These are phyloP conservation scores for Drosophila auraria DNA, from an alignment of 1,140 invertebrate species.

Conservation along the genomic window DNA sequence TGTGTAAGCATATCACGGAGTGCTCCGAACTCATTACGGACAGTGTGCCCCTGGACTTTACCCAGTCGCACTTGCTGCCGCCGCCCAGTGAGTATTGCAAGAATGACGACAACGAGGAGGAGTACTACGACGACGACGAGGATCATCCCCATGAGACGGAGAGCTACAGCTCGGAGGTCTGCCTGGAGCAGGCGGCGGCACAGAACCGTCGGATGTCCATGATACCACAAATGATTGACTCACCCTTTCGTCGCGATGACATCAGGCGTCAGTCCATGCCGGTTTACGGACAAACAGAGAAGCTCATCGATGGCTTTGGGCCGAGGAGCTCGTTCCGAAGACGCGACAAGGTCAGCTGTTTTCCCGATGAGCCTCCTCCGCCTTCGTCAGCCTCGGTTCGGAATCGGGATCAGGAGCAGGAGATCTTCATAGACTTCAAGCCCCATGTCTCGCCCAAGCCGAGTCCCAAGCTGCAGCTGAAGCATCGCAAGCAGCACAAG, in stretches of 20 bases:
- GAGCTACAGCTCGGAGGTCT: constrained; percentile 67
- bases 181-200: constrained; percentile 47
- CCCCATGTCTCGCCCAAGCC: constrained; percentile 89
- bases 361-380: constrained; percentile 51
- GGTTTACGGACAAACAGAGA: constrained; percentile 77
- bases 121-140: constrained; percentile 56
- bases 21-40: constrained; percentile 74
- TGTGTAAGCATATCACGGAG: constrained; percentile 80
- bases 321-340: constrained; percentile 71
- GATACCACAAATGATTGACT: constrained; percentile 66
- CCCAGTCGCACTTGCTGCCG: constrained; percentile 68
- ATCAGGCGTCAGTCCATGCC: constrained; percentile 78
- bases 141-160: constrained; percentile 59
- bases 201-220: constrained; percentile 74
- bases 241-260: constrained; percentile 73
- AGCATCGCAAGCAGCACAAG: constrained; percentile 80
- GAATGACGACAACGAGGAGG: constrained; percentile 65
- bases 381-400: constrained; percentile 22
- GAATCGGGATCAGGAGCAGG: constrained; percentile 89
- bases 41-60: constrained; percentile 71
- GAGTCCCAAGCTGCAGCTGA: constrained; percentile 86
- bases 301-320: constrained; percentile 76
- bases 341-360: constrained; percentile 72
- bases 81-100: constrained; percentile 79
- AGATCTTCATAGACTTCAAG: constrained; percentile 95